Conservation (phyloP, 2,797 vertebrate genomes). For the Typhlichthys eigenmanni region DNA sequence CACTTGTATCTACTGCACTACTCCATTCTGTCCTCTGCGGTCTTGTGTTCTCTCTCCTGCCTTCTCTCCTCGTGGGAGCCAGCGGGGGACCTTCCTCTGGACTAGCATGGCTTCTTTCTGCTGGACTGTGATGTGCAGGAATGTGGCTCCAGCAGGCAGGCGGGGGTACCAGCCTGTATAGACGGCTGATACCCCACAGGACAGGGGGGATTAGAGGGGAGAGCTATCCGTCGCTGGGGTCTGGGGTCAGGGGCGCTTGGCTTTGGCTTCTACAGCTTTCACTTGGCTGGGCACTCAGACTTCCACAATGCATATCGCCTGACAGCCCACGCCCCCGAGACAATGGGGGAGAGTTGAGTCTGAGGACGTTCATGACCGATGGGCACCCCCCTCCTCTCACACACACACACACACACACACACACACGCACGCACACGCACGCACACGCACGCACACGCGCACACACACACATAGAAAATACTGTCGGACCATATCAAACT, state of each 20-base stretch:
- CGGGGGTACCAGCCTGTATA: constrained; percentile 23
- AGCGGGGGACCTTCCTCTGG: constrained; percentile 39
- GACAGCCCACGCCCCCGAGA: constrained; percentile 50
- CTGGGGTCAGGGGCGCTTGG: constrained; percentile 50
- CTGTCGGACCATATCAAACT: constrained; percentile 1
- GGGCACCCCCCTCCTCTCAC: neutral
- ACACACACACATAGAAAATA: neutral
- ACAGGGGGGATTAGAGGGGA: constrained; percentile 49
- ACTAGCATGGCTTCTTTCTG: constrained; percentile 27
- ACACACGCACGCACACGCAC: neutral
- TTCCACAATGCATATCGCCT: constrained; percentile 33
- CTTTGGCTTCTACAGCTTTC: constrained; percentile 44
- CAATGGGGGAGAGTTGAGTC: constrained; percentile 35
- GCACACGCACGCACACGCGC: too few relatives aligned
- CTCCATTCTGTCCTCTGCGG: constrained; percentile 1
- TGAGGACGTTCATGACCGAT: constrained; percentile 16
- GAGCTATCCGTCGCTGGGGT: constrained; percentile 46
- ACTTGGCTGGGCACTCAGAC: constrained; percentile 7
- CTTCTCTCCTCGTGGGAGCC: constrained; percentile 2
- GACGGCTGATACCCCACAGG: constrained; percentile 13
- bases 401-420: neutral
- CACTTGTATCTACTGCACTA: neutral
- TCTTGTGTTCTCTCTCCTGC: neutral
- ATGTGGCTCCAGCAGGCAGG: constrained; percentile 34
- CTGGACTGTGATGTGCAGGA: constrained; percentile 35